Conservation (phyloP, 2,888 invertebrate genomes). For the Drosophila quasianomalipes region DNA sequence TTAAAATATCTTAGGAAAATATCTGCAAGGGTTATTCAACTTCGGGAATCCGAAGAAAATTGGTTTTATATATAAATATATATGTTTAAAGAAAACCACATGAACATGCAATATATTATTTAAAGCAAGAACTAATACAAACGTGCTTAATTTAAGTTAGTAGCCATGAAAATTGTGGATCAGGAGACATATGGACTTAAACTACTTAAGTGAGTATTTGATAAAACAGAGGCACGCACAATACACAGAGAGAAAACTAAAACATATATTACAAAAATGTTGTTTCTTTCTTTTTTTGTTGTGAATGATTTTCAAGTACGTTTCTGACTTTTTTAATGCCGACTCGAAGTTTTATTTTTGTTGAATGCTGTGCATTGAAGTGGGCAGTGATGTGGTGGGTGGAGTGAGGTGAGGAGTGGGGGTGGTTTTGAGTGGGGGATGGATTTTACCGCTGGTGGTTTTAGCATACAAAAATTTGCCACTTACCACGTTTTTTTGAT, state of each 20-base stretch:
- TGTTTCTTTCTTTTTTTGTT: not conserved
- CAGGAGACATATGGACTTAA: not conserved
- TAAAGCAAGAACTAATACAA: conserved; percentile 10
- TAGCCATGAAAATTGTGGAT: not conserved
- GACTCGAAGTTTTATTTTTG: conserved; percentile 1
- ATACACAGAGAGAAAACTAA: not conserved
- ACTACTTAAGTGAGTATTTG: not conserved
- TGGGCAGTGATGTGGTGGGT: conserved; percentile 24
- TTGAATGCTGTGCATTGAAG: conserved; percentile 30
- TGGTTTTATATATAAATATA: not conserved
- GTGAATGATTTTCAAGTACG: not conserved
- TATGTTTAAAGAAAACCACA: not conserved
- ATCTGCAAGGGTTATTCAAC: not conserved
- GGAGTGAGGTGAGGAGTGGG: conserved; percentile 1
- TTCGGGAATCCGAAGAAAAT: not conserved
- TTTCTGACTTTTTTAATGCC: not conserved
- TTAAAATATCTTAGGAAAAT: not conserved
- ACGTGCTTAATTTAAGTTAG: not conserved
- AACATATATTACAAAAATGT: not conserved
- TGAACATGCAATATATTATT: conserved; percentile 17
- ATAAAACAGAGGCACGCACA: not conserved
- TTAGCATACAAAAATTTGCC: conserved; percentile 71
- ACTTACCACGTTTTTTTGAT: conserved; percentile 71
- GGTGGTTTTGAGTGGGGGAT: conserved; percentile 5
- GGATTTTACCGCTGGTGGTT: conserved; percentile 33